These are phyloP conservation scores for Idaea biselata DNA, from an alignment of 2,888 invertebrate species.

Conservation along the genomic window DNA sequence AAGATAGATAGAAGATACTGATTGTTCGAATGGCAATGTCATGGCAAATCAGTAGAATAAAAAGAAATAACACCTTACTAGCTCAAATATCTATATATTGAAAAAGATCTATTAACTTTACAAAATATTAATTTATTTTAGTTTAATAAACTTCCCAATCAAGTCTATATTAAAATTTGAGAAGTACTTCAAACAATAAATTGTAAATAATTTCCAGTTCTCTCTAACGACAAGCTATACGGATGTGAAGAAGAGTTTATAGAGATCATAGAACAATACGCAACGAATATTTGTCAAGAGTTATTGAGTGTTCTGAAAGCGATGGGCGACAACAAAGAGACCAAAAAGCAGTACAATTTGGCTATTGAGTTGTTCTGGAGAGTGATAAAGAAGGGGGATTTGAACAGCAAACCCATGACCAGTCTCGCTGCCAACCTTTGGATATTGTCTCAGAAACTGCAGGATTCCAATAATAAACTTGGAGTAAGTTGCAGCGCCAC, in stretches of 20 bases:
- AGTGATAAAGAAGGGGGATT: constrained; percentile 83
- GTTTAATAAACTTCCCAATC: too few relatives aligned
- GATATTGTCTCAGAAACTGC: constrained; percentile 86
- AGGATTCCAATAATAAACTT: constrained; percentile 56
- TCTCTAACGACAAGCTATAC: constrained; percentile 95
- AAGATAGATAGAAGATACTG: too few relatives aligned
- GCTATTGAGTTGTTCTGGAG: constrained; percentile 88
- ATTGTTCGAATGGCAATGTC: too few relatives aligned
- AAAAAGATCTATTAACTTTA: too few relatives aligned
- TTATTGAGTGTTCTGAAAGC: constrained; percentile 85
- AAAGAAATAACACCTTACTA: too few relatives aligned
- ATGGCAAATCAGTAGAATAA: too few relatives aligned
- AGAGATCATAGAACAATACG: constrained; percentile 87
- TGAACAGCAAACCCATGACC: constrained; percentile 81
- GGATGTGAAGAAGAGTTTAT: constrained; percentile 94
- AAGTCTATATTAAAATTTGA: too few relatives aligned
- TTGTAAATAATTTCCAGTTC: constrained; percentile 79
- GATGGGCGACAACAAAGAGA: constrained; percentile 84
- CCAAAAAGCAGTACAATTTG: constrained; percentile 85
- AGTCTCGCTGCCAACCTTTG: constrained; percentile 90
- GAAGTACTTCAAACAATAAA: background rate
- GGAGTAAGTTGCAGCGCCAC: constrained; percentile 44
- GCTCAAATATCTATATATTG: too few relatives aligned
- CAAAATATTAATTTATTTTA: too few relatives aligned
- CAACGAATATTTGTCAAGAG: constrained; percentile 88